phyloP scores from a whole-genome alignment of 2,113 vertebrate species.

The Nansenia antarctica region DNA sequence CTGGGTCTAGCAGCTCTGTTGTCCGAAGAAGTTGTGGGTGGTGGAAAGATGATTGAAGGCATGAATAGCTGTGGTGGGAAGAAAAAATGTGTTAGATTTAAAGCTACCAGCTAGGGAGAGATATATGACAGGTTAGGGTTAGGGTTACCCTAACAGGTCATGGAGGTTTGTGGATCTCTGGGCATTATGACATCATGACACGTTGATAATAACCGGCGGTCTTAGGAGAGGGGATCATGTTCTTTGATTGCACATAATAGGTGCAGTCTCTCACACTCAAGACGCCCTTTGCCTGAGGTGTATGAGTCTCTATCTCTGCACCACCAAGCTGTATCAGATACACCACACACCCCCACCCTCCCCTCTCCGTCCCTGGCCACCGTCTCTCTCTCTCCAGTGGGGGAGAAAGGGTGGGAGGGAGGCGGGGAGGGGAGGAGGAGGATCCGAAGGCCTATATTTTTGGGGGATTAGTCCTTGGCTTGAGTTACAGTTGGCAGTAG shows the following conservation, averaged over 20 bases:
- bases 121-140: conserved; percentile 18
- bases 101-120: conserved; percentile 9
- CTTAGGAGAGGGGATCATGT: conserved; percentile 2
- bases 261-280: conserved; percentile 18
- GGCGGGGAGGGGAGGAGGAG: conserved; percentile 6
- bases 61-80: conserved; percentile 19
- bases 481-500: conserved; percentile 34
- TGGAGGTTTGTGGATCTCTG: conserved; percentile 26
- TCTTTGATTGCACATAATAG: conserved; percentile 12
- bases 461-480: conserved; percentile 39
- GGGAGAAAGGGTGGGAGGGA: neutral
- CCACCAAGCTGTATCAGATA: conserved; percentile 10
- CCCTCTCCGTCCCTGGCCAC: conserved; percentile 17
- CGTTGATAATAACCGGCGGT: conserved; percentile 11
- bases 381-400: conserved; percentile 20
- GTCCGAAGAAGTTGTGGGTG: conserved; percentile 41
- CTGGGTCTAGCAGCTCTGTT: no score
- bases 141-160: no score
- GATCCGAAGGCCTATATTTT: conserved; percentile 37
- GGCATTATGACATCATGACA: conserved; percentile 17
- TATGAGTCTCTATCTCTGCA: conserved; percentile 3
- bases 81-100: no score
- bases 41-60: conserved; percentile 42
- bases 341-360: no score
- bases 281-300: conserved; percentile 22